A percentile compares a stretch with the other conserved stretches of the same genome.
These are phyloP conservation scores for Lepeophtheirus nordmannii DNA, from an alignment of 2,888 invertebrate species.

Conservation along the genomic window DNA sequence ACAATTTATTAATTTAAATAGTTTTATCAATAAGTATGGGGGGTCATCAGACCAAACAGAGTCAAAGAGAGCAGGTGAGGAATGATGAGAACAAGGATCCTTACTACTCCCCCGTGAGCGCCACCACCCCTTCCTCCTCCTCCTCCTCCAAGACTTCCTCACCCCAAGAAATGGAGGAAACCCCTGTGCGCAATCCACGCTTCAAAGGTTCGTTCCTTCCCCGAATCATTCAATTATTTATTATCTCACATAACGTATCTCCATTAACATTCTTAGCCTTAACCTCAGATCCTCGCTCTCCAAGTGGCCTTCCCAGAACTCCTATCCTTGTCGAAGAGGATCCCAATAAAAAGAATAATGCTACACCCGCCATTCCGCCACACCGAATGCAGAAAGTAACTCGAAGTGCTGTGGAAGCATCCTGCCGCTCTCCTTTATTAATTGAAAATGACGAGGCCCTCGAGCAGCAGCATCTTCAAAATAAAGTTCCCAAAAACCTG, in stretches of 20 bases:
- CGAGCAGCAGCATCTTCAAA: not conserved
- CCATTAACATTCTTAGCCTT: not conserved
- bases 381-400: too few relatives aligned
- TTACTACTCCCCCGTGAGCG: not conserved
- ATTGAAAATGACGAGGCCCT: constrained; percentile 2
- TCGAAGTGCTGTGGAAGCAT: not conserved
- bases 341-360: not conserved
- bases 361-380: too few relatives aligned
- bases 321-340: constrained; percentile 6
- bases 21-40: too few relatives aligned
- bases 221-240: too few relatives aligned
- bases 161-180: not conserved
- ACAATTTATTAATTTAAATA: too few relatives aligned
- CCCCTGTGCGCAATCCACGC: not conserved
- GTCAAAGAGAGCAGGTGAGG: not conserved
- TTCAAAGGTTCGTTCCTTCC: not conserved
- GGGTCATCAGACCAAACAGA: not conserved
- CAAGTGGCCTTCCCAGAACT: constrained; percentile 11
- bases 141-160: not conserved
- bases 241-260: too few relatives aligned
- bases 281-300: constrained; percentile 6
- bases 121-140: not conserved
- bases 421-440: not conserved
- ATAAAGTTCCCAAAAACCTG: not conserved
- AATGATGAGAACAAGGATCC: not conserved